Percentiles rank a stretch among this genome's conserved stretches.
Conservation (phyloP, 2,888 invertebrate genomes). For the Lasioglossum morio region DNA sequence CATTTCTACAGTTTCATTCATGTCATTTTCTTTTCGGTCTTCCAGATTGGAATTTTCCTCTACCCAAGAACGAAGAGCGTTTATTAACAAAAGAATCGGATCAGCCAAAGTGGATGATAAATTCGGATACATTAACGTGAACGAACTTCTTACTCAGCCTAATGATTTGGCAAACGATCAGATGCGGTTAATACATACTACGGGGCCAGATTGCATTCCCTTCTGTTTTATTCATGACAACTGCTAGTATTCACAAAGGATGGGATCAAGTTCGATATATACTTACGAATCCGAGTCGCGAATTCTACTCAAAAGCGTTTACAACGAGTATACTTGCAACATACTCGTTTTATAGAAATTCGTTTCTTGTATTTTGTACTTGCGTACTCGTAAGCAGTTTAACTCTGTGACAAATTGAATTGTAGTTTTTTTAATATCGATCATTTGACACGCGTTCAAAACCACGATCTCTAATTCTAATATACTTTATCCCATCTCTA, state of each 20-base stretch:
- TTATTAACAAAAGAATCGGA: not conserved
- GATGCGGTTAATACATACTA: slow-evolving; percentile 64
- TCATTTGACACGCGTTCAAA: not conserved
- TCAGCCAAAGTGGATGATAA: no score
- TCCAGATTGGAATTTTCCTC: not conserved
- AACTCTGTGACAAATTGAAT: not conserved
- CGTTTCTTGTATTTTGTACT: not conserved
- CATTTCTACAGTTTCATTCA: not conserved
- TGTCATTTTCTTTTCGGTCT: not conserved
- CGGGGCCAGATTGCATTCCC: slow-evolving; percentile 58
- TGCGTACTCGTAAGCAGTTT: not conserved
- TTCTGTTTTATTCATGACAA: slow-evolving; percentile 37
- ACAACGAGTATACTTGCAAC: not conserved
- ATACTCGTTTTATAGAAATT: not conserved
- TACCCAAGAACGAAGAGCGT: not conserved
- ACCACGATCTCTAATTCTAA: not conserved
- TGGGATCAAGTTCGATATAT: not conserved
- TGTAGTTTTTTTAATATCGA: not conserved
- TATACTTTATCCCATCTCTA: not conserved
- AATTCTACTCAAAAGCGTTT: not conserved
- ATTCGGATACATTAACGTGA: not conserved
- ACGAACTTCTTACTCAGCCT: not conserved
- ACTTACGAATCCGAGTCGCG: not conserved
- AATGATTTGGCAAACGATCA: slow-evolving; percentile 53
- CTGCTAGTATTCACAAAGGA: slow-evolving; percentile 28